Conservation (phyloP, 2,888 invertebrate genomes). For the Pyrochroa serraticornis region DNA sequence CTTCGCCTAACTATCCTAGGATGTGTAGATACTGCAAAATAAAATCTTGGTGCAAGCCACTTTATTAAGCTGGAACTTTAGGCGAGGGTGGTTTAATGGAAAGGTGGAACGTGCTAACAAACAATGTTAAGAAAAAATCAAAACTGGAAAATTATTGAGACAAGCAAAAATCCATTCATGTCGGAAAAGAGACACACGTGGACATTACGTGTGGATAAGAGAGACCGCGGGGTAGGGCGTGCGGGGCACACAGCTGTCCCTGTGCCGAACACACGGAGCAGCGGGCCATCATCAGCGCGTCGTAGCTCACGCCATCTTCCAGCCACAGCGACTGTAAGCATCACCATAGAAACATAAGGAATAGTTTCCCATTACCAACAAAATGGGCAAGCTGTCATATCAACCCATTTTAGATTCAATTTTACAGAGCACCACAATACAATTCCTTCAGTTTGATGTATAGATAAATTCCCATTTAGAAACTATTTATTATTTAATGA, state of each 20-base stretch:
- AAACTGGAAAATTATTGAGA: constrained; percentile 25
- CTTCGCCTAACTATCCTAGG: too few relatives aligned
- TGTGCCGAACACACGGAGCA: constrained; percentile 55
- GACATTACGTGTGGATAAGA: constrained; percentile 46
- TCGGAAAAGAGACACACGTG: constrained; percentile 41
- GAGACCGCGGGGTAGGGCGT: constrained; percentile 47
- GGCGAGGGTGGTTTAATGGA: background rate
- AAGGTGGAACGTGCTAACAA: background rate
- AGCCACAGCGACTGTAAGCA: constrained; percentile 67
- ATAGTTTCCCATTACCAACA: background rate
- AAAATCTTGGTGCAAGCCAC: too few relatives aligned
- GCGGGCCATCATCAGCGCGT: constrained; percentile 53
- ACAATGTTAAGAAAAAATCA: background rate
- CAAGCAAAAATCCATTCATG: constrained; percentile 30
- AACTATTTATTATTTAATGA: too few relatives aligned
- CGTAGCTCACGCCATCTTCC: constrained; percentile 59
- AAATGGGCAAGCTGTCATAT: constrained; percentile 1
- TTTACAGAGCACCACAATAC: too few relatives aligned
- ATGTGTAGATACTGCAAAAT: too few relatives aligned
- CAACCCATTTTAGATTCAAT: background rate
- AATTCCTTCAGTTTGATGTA: too few relatives aligned
- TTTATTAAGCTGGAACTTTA: background rate
- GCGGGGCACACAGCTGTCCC: constrained; percentile 47
- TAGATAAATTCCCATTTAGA: too few relatives aligned
- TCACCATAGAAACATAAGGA: constrained; percentile 15